Evolutionary conservation across 1,140 invertebrate genomes (phyloP).

Genomic region (Chlorops oryzae): DNA sequence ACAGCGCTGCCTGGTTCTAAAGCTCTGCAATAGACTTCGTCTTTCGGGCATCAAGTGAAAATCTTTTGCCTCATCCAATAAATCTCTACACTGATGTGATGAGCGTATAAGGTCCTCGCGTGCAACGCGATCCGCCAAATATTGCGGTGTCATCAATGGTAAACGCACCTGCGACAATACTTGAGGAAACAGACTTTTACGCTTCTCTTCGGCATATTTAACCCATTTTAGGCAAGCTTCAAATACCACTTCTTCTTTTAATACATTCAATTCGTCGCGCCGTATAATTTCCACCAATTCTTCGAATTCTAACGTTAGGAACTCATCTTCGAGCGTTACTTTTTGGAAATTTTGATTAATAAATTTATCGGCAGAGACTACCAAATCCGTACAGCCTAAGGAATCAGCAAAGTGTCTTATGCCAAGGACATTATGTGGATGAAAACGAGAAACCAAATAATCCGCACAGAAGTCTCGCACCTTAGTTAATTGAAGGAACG

Average conservation of each 20-base stretch:
- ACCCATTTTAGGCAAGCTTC: constrained; percentile 80
- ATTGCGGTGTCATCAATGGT: constrained; percentile 75
- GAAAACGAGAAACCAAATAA: constrained; percentile 71
- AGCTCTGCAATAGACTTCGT: constrained; percentile 64
- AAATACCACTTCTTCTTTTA: constrained; percentile 69
- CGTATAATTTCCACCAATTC: constrained; percentile 69
- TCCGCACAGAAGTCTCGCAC: constrained; percentile 80
- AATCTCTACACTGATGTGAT: constrained; percentile 72
- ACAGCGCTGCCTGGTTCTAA: constrained; percentile 66
- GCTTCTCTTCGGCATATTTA: constrained; percentile 58
- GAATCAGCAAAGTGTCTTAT: constrained; percentile 78
- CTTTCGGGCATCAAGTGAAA: constrained; percentile 82
- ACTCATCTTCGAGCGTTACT: constrained; percentile 73
- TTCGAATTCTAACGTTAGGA: constrained; percentile 52
- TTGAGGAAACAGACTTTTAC: constrained; percentile 60
- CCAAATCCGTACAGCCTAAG: constrained; percentile 64
- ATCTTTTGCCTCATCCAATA: constrained; percentile 77
- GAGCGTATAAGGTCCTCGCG: constrained; percentile 73
- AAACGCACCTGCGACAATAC: constrained; percentile 71
- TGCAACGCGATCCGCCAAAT: constrained; percentile 74
- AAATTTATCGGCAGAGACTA: constrained; percentile 72
- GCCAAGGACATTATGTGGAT: constrained; percentile 79
- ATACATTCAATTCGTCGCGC: constrained; percentile 74
- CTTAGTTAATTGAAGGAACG: constrained; percentile 74
- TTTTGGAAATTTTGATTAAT: constrained; percentile 79